phyloP scores from a whole-genome alignment of 2,113 vertebrate genomes.

The Larimichthys polyactis region DNA sequence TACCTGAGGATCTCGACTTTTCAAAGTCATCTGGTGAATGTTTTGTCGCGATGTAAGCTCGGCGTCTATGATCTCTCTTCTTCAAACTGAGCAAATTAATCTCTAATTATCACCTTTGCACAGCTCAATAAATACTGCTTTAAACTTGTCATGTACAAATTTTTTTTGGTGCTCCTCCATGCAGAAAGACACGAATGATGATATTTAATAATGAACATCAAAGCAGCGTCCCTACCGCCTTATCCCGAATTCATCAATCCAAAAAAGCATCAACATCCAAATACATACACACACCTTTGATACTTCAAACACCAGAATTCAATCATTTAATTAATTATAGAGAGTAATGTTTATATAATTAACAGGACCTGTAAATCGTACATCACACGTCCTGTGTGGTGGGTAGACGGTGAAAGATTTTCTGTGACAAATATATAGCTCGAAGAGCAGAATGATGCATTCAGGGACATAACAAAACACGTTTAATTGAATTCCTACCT shows the following conservation, averaged over 20 bases:
- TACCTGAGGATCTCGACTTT: conserved; percentile 27
- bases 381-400: background rate
- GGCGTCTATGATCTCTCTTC: conserved; percentile 42
- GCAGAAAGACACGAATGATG: conserved; percentile 18
- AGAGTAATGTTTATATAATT: background rate
- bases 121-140: conserved; percentile 29
- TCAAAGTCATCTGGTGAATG: conserved; percentile 28
- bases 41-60: conserved; percentile 47
- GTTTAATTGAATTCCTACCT: conserved; percentile 85
- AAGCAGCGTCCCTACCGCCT: background rate
- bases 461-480: background rate
- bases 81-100: conserved; percentile 35
- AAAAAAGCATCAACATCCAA: background rate
- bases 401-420: background rate
- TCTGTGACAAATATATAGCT: background rate
- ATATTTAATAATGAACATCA: conserved; percentile 30
- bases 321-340: too few relatives aligned
- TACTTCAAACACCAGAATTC: background rate
- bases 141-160: conserved; percentile 16
- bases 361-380: too few relatives aligned
- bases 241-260: background rate
- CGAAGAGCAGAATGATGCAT: background rate
- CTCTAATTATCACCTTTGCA: conserved; percentile 5
- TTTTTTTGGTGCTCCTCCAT: conserved; percentile 4
- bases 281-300: background rate